Evolutionary conservation across 2,113 vertebrate species (phyloP).

Genomic region (Psilopogon haemacephalus): DNA sequence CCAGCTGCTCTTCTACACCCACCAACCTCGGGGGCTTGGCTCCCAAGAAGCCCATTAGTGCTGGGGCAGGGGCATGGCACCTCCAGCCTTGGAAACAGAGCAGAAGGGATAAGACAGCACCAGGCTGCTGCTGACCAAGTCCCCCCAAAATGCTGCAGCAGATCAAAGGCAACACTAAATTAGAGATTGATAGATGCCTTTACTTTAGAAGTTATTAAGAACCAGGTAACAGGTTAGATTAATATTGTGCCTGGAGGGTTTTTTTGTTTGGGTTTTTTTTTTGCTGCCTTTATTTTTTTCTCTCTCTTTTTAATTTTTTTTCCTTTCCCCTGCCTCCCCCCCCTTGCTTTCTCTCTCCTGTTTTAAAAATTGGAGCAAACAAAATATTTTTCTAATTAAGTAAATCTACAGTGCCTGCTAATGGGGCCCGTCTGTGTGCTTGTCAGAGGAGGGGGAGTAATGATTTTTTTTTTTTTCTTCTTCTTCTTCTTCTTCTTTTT

Average conservation of each 20-base stretch:
- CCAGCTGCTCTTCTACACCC: neutral
- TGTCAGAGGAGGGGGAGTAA: slow-evolving; percentile 79
- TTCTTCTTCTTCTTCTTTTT: no score
- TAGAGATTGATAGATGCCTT: slow-evolving; percentile 63
- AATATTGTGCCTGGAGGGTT: slow-evolving; percentile 77
- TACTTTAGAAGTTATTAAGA: slow-evolving; percentile 72
- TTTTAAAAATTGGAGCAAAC: slow-evolving; percentile 74
- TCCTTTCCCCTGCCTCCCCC: slow-evolving; percentile 37
- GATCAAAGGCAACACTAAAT: slow-evolving; percentile 58
- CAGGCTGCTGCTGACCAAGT: neutral
- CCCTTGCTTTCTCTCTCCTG: neutral
- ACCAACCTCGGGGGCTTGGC: neutral
- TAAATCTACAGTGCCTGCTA: slow-evolving; percentile 79
- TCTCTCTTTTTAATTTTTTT: neutral
- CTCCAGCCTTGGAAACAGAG: neutral
- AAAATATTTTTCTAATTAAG: slow-evolving; percentile 89
- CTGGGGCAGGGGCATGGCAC: neutral
- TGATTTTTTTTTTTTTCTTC: slow-evolving; percentile 84
- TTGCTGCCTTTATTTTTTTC: neutral
- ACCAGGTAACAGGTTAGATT: slow-evolving; percentile 81
- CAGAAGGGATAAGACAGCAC: slow-evolving; percentile 1
- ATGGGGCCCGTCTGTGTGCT: slow-evolving; percentile 76
- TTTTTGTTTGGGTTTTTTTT: slow-evolving; percentile 69
- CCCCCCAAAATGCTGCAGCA: neutral
- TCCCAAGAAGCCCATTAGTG: neutral